Conservation (phyloP, 2,888 invertebrate species). For the Epistrophe eligans region DNA sequence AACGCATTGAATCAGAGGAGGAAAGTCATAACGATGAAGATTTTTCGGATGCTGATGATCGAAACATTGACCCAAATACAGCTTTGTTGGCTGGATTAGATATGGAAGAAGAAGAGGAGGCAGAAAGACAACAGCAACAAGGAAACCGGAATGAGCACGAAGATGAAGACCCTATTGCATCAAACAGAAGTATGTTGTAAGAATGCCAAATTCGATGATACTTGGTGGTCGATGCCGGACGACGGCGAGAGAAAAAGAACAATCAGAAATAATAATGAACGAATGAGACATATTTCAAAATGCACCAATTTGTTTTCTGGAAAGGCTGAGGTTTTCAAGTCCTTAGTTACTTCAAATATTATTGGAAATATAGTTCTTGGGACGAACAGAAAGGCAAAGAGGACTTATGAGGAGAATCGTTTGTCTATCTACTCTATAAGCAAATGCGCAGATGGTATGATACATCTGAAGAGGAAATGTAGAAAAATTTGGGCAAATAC, state of each 20-base stretch:
- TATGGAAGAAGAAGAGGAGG: no score
- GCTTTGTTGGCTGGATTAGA: no score
- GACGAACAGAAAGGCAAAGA: background rate
- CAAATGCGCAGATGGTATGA: conserved; percentile 13
- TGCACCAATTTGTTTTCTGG: background rate
- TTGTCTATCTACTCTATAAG: background rate
- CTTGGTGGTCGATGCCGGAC: no score
- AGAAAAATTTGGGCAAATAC: no score
- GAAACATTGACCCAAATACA: no score
- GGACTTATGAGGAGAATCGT: background rate
- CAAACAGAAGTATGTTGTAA: background rate
- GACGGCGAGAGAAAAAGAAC: background rate
- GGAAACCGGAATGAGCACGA: background rate
- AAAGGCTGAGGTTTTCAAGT: no score
- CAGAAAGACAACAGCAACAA: no score
- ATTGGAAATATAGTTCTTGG: background rate
- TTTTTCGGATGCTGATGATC: no score
- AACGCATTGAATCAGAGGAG: no score
- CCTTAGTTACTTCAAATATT: background rate
- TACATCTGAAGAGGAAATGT: conserved; percentile 3
- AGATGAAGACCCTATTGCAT: conserved; percentile 1
- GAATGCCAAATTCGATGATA: conserved; percentile 13
- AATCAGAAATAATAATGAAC: background rate
- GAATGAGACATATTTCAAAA: background rate
- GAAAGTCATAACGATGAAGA: no score